Percentiles rank a stretch among this genome's conserved stretches.
Conservation (phyloP, 2,888 invertebrate genomes). For the Pseudococcus longispinus region DNA sequence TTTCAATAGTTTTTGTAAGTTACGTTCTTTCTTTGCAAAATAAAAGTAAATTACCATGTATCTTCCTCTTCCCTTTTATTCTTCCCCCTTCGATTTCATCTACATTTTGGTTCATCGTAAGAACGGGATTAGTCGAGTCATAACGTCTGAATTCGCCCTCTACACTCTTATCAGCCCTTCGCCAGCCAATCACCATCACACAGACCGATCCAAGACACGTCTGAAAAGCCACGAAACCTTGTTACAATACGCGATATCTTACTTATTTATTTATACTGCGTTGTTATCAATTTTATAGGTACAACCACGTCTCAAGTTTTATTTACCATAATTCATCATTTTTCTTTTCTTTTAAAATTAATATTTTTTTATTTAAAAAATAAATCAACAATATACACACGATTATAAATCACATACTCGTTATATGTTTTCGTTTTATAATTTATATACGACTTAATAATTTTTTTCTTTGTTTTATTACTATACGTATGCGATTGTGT, state of each 20-base stretch:
- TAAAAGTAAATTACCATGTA: no score
- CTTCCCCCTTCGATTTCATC: no score
- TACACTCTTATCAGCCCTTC: background rate
- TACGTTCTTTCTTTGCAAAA: no score
- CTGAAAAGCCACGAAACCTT: background rate
- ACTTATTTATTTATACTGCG: slow-evolving; percentile 35
- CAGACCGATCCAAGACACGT: background rate
- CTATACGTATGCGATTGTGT: slow-evolving; percentile 6
- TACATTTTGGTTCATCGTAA: no score
- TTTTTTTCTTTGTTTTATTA: slow-evolving; percentile 17
- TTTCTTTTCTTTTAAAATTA: background rate
- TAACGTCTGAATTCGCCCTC: background rate
- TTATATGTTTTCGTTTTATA: slow-evolving; percentile 8
- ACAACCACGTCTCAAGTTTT: background rate
- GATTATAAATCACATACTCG: slow-evolving; percentile 35
- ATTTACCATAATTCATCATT: slow-evolving; percentile 28
- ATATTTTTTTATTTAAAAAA: slow-evolving; percentile 17
- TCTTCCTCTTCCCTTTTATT: no score
- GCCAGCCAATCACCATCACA: background rate
- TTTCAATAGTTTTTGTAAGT: no score
- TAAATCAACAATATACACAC: slow-evolving; percentile 6
- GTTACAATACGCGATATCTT: background rate
- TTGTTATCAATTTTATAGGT: background rate
- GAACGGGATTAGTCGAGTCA: no score
- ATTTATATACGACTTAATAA: slow-evolving; percentile 24